These are phyloP conservation scores for Corythornis madagascariensis DNA, from an alignment of 2,113 vertebrate species.

Conservation along the genomic window DNA sequence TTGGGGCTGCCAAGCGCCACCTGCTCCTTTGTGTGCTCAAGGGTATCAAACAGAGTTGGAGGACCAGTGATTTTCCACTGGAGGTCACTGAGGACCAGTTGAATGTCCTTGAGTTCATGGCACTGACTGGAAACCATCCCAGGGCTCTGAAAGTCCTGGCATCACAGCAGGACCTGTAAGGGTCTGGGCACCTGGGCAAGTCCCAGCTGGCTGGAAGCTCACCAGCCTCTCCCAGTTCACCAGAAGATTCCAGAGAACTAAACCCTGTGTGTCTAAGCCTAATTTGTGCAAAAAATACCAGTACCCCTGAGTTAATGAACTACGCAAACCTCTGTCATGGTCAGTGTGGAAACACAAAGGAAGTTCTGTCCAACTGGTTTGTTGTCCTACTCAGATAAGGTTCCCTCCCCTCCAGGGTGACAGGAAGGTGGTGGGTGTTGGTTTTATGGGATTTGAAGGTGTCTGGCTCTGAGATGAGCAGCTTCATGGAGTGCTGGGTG, in stretches of 20 bases:
- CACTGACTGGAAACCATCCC: background rate
- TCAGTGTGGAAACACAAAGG: background rate
- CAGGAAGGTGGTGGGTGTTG: background rate
- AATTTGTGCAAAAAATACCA: background rate
- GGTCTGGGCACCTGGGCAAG: background rate
- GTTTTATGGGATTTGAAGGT: background rate
- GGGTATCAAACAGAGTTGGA: rapidly evolving
- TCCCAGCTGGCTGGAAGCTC: background rate
- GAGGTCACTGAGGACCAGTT: background rate
- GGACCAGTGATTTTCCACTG: background rate
- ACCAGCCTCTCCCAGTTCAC: rapidly evolving
- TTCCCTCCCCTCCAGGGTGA: rapidly evolving
- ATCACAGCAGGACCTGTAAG: background rate
- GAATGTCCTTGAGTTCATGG: background rate
- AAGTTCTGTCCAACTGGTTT: background rate
- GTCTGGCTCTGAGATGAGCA: background rate
- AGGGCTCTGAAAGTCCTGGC: too few species aligned
- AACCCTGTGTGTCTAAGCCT: background rate
- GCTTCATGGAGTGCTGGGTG: background rate
- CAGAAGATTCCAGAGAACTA: background rate
- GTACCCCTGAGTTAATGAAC: background rate
- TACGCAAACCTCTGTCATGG: too few species aligned
- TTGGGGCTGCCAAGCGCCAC: rapidly evolving
- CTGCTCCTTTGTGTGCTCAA: background rate
- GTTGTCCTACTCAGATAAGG: background rate